A percentile compares a stretch with the other conserved stretches of the same genome.
Evolutionary conservation across 2,113 vertebrate genomes (phyloP).

Genomic region (Microtus montanus): DNA sequence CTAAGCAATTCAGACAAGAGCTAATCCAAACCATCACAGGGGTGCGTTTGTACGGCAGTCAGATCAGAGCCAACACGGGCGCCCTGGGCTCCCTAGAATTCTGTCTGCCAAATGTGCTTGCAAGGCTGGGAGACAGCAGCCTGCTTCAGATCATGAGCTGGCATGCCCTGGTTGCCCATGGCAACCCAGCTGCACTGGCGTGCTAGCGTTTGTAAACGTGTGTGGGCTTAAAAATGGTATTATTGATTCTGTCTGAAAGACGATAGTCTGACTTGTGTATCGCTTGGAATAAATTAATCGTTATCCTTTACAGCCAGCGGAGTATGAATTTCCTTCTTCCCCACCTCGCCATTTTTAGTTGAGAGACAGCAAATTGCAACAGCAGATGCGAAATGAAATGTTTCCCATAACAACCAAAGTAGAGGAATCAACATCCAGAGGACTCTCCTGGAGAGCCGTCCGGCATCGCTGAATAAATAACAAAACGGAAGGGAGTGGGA

Average conservation of each 20-base stretch:
- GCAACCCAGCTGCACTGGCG: conserved; percentile 70
- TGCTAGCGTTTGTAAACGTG: conserved; percentile 68
- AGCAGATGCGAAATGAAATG: conserved; percentile 76
- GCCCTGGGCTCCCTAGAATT: conserved; percentile 49
- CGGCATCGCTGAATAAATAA: conserved; percentile 39
- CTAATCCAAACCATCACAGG: conserved; percentile 42
- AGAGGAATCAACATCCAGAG: conserved; percentile 63
- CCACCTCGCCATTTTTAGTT: conserved; percentile 15
- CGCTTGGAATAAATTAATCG: conserved; percentile 78
- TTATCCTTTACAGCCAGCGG: conserved; percentile 75
- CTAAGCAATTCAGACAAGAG: conserved; percentile 43
- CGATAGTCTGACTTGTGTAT: conserved; percentile 59
- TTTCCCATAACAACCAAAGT: conserved; percentile 72
- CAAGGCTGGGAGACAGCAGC: conserved; percentile 16
- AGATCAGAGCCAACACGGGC: conserved; percentile 26
- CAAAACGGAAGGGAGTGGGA: not conserved
- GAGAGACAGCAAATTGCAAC: conserved; percentile 72
- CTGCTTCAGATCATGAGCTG: conserved; percentile 58
- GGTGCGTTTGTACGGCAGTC: conserved; percentile 33
- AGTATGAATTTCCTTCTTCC: conserved; percentile 17
- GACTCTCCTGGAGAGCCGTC: conserved; percentile 30
- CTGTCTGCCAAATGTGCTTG: conserved; percentile 55
- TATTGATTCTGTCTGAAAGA: conserved; percentile 80
- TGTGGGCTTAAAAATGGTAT: conserved; percentile 74
- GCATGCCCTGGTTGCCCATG: conserved; percentile 68